phyloP scores from a whole-genome alignment of 2,113 vertebrate species.

The Candoia aspera region DNA sequence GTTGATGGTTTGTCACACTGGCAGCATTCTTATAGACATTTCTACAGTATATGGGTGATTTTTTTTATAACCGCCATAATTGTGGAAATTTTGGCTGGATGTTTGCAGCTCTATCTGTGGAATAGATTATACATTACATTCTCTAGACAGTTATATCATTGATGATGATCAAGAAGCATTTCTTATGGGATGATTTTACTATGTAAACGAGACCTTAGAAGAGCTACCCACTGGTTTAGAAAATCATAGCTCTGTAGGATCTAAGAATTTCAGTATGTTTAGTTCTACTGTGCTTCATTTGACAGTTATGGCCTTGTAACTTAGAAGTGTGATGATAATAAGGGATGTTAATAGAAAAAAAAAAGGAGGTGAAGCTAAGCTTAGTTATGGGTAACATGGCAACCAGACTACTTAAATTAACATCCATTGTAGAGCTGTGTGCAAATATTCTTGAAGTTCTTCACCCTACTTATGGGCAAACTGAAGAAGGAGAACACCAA shows the following conservation, averaged over 20 bases:
- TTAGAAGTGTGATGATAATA: neutral
- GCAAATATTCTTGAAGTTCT: neutral
- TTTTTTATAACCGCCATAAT: neutral
- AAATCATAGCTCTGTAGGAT: neutral
- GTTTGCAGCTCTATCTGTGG: neutral
- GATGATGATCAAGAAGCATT: neutral
- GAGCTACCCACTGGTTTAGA: neutral
- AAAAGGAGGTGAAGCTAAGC: neutral
- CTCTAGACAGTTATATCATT: neutral
- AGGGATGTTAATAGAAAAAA: neutral
- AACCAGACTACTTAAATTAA: neutral
- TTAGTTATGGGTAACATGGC: neutral
- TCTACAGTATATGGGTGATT: neutral
- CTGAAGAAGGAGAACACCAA: neutral
- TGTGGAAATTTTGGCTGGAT: neutral
- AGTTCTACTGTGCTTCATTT: neutral
- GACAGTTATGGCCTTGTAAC: neutral
- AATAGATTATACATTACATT: neutral
- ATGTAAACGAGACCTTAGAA: neutral
- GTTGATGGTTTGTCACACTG: neutral
- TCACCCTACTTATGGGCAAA: neutral
- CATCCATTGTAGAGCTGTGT: neutral
- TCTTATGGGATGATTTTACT: neutral
- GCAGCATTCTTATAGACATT: neutral
- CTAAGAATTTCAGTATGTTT: neutral